Percentiles rank a stretch among this genome's conserved stretches.
Conservation (phyloP, 2,113 vertebrate genomes). For the Salvelinus namaycush region DNA sequence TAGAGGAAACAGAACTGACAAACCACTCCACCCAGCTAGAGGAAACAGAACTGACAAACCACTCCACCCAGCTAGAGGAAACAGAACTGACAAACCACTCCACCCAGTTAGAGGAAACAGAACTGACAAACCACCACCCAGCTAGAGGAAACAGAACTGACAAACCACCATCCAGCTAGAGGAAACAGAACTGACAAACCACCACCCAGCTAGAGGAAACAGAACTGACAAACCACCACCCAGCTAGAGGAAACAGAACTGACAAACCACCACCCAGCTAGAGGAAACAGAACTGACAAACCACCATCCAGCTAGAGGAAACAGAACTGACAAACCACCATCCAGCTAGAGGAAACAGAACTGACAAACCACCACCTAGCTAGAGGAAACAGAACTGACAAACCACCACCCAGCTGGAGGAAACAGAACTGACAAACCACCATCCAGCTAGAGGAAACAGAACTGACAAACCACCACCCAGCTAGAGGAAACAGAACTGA, state of each 20-base stretch:
- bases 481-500: constrained; percentile 47
- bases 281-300: constrained; percentile 48
- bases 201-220: constrained; percentile 35
- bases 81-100: constrained; percentile 31
- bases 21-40: no score
- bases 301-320: constrained; percentile 25
- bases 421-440: constrained; percentile 45
- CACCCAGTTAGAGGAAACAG: constrained; percentile 38
- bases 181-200: constrained; percentile 47
- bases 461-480: constrained; percentile 11
- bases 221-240: constrained; percentile 21
- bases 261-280: no score
- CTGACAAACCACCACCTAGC: neutral
- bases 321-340: constrained; percentile 31
- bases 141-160: constrained; percentile 47
- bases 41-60: constrained; percentile 48
- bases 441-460: constrained; percentile 37
- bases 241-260: constrained; percentile 46
- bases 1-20: constrained; percentile 47
- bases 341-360: constrained; percentile 42
- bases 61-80: constrained; percentile 26
- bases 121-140: constrained; percentile 14
- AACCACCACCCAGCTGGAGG: neutral
- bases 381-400: constrained; percentile 48
- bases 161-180: no score